phyloP scores from a whole-genome alignment of 2,888 invertebrate species.

The Pseudoips prasinana region DNA sequence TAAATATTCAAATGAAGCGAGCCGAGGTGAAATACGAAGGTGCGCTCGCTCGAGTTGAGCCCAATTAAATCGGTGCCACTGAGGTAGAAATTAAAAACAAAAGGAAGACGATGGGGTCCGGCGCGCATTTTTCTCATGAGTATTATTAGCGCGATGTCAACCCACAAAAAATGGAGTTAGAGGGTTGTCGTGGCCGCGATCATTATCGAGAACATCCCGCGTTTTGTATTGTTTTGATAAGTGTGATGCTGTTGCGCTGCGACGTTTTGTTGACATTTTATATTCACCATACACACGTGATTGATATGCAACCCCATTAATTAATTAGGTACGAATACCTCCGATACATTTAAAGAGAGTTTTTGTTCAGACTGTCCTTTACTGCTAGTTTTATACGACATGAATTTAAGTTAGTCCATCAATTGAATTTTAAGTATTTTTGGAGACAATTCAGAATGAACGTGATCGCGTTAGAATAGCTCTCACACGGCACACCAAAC shows the following conservation, averaged over 20 bases:
- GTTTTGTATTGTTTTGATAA: slow-evolving; percentile 81
- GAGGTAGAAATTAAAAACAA: slow-evolving; percentile 83
- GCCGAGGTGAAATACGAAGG: slow-evolving; percentile 81
- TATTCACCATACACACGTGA: slow-evolving; percentile 63
- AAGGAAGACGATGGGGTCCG: slow-evolving; percentile 76
- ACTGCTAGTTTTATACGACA: slow-evolving; percentile 6
- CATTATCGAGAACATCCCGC: slow-evolving; percentile 77
- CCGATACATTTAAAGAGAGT: slow-evolving; percentile 16
- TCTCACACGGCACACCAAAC: too few species aligned
- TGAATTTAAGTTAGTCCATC: too few species aligned
- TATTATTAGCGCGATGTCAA: slow-evolving; percentile 82
- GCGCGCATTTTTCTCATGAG: slow-evolving; percentile 80
- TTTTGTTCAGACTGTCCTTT: slow-evolving; percentile 7
- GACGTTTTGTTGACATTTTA: slow-evolving; percentile 72
- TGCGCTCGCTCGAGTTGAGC: slow-evolving; percentile 78
- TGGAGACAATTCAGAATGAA: too few species aligned
- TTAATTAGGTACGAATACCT: slow-evolving; percentile 29
- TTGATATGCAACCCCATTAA: slow-evolving; percentile 50
- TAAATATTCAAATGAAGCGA: slow-evolving; percentile 82
- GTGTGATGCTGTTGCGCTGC: slow-evolving; percentile 58
- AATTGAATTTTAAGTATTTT: too few species aligned
- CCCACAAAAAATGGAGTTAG: slow-evolving; percentile 77
- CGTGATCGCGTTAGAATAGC: too few species aligned
- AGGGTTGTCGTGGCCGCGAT: slow-evolving; percentile 73
- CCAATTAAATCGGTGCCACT: slow-evolving; percentile 83